phyloP scores from a whole-genome alignment of 2,113 vertebrate genomes.

The Myotis brandtii region DNA sequence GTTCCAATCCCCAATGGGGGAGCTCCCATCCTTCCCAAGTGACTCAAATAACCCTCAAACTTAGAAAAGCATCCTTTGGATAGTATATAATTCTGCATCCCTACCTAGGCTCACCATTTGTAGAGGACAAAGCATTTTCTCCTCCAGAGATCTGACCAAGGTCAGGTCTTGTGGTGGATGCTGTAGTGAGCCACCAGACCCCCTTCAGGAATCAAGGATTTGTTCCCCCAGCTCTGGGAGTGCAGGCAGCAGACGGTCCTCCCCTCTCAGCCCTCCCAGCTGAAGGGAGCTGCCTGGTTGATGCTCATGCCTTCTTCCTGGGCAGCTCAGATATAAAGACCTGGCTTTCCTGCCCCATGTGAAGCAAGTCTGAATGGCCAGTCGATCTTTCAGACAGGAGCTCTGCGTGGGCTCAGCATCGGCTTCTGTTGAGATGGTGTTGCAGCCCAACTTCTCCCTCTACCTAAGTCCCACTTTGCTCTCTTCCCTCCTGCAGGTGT shows the following conservation, averaged over 20 bases:
- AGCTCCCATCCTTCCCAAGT: accelerated
- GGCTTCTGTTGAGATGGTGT: background rate
- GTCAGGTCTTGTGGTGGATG: background rate
- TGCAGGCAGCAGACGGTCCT: background rate
- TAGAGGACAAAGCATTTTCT: background rate
- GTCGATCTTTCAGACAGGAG: background rate
- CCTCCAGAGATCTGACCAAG: background rate
- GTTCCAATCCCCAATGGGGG: background rate
- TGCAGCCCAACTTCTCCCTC: background rate
- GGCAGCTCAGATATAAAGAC: background rate
- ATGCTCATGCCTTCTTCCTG: background rate
- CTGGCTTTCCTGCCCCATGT: accelerated
- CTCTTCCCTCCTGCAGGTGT: background rate
- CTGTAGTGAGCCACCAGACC: background rate
- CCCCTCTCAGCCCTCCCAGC: background rate
- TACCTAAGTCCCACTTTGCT: background rate
- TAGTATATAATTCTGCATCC: background rate
- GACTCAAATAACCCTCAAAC: background rate
- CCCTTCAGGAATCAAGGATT: background rate
- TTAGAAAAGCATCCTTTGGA: background rate
- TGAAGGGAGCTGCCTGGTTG: accelerated
- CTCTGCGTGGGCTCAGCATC: background rate
- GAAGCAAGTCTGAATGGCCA: background rate
- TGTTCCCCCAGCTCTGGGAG: background rate
- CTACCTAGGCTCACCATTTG: background rate